These are phyloP conservation scores for Dendrophyllia cribrosa DNA, from an alignment of 64 coral and sea anemone species.

Conservation along the genomic window DNA sequence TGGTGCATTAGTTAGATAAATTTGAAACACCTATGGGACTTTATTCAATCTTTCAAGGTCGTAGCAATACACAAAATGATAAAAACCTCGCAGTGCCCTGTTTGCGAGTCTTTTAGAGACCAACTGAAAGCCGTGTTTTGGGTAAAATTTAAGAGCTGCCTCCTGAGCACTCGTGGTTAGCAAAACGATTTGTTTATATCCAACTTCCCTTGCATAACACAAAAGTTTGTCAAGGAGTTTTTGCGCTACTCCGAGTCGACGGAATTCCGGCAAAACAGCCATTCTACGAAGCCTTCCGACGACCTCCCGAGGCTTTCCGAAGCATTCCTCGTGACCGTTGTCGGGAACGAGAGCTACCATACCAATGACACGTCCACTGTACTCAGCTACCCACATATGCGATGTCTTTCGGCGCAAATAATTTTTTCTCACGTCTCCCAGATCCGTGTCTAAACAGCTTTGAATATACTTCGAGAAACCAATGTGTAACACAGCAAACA, in stretches of 20 bases:
- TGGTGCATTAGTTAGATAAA: too few relatives aligned
- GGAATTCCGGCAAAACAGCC: constrained; percentile 32
- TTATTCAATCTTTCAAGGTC: constrained; percentile 6
- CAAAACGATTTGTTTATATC: constrained; percentile 10
- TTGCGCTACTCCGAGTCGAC: constrained; percentile 15
- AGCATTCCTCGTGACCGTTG: background rate
- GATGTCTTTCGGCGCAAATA: background rate
- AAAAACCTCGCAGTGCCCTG: constrained; percentile 16
- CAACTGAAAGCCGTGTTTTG: constrained; percentile 20
- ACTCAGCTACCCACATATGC: constrained; percentile 35
- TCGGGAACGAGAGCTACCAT: constrained; percentile 38
- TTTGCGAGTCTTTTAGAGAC: constrained; percentile 27
- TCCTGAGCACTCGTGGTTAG: constrained; percentile 36
- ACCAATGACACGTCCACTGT: background rate
- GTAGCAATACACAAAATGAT: constrained; percentile 26
- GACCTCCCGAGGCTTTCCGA: background rate
- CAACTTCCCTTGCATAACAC: background rate
- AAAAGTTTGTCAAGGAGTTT: constrained; percentile 20
- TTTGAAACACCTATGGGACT: too few relatives aligned
- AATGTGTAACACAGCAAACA: constrained; percentile 16
- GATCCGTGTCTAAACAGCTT: constrained; percentile 9
- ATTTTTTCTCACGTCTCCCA: background rate
- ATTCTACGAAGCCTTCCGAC: constrained; percentile 49
- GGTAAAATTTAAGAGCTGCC: constrained; percentile 31
- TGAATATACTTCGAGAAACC: constrained; percentile 36